Evolutionary conservation across 2,888 invertebrate genomes (phyloP), one percentile per base, ranked within the genome.

Genomic region (Clivina fossor): DNA sequence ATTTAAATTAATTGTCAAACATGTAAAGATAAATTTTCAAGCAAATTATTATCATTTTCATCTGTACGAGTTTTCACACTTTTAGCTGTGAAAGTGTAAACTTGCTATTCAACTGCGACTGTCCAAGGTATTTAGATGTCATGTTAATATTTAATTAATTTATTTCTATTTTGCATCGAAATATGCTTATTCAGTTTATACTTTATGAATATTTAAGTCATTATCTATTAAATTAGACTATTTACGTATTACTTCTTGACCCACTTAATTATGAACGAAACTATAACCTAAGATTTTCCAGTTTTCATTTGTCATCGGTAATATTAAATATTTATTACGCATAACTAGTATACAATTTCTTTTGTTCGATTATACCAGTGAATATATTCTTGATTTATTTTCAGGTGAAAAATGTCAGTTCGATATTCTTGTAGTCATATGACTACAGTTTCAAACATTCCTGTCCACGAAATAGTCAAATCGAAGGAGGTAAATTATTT

Each of bases 401-500:
- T 48, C 3, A 33, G 40, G 43, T 20, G 35, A 2, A 54, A 35
- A 56, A 58, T 58, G 59, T 46, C 57, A 40, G 33, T 30, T 33
- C 44, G 54, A 50, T 63, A 64, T 59, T 64, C 64, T 46, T 71
- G 72, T 63, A 66, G 61, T 60, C 71, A 72, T 65, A 60, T 72
- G 57, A 61, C 63, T 30, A 63, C 66, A 51, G 61, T 65, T 43
- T 63, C 68, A 37, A 68, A 68, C 62, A 70, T 70, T 69, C 70
- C 71, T 62, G 64, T 69, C 53, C 61, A 64, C 44, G 66, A 63
- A 56, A 60, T 70, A 59, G 56, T 69, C 38, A 68, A 65, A 62
- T 64, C 62, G 56, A 68, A 65, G 65, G 67, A 69, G 65, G 72
- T 71, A 62, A 62, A 63, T 63, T 41, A 56, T 20, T 19, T 18